phyloP scores from a whole-genome alignment of 2,888 invertebrate species.

The Platycheirus rosarum region DNA sequence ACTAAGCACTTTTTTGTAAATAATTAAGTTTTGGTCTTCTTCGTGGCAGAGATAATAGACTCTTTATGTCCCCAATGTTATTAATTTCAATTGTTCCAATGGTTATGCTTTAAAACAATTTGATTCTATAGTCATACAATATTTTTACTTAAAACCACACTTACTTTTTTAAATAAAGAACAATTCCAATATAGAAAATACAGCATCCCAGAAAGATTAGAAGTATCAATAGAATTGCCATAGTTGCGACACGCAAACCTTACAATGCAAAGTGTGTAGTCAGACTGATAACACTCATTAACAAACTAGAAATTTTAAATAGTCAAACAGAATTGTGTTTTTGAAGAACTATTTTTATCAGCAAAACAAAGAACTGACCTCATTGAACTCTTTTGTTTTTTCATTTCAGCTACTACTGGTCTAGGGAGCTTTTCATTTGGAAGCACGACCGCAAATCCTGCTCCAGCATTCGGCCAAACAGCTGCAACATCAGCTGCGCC shows the following conservation, averaged over 20 bases:
- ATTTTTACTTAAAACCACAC: slow-evolving; percentile 27
- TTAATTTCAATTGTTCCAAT: slow-evolving; percentile 74
- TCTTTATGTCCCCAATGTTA: slow-evolving; percentile 75
- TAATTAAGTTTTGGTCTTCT: slow-evolving; percentile 69
- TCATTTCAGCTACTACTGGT: slow-evolving; percentile 78
- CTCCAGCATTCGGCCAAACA: slow-evolving; percentile 76
- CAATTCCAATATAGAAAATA: slow-evolving; percentile 72
- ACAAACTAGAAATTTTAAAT: background rate
- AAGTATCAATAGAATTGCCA: slow-evolving; percentile 54
- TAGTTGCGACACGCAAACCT: slow-evolving; percentile 13
- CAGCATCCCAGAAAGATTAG: slow-evolving; percentile 50
- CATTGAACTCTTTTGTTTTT: slow-evolving; percentile 33
- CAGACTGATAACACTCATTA: slow-evolving; percentile 22
- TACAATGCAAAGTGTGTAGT: slow-evolving; percentile 12
- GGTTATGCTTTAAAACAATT: slow-evolving; percentile 74
- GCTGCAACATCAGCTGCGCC: slow-evolving; percentile 77
- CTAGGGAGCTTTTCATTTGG: slow-evolving; percentile 83
- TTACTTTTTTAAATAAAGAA: slow-evolving; percentile 76
- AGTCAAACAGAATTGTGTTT: background rate
- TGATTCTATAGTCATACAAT: background rate
- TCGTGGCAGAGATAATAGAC: slow-evolving; percentile 71
- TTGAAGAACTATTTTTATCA: slow-evolving; percentile 44
- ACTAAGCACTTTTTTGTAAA: slow-evolving; percentile 76
- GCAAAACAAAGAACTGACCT: slow-evolving; percentile 38
- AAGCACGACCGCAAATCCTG: slow-evolving; percentile 76